Evolutionary conservation across 2,888 invertebrate species (phyloP).

Genomic region (Meiosimyza platycephala): DNA sequence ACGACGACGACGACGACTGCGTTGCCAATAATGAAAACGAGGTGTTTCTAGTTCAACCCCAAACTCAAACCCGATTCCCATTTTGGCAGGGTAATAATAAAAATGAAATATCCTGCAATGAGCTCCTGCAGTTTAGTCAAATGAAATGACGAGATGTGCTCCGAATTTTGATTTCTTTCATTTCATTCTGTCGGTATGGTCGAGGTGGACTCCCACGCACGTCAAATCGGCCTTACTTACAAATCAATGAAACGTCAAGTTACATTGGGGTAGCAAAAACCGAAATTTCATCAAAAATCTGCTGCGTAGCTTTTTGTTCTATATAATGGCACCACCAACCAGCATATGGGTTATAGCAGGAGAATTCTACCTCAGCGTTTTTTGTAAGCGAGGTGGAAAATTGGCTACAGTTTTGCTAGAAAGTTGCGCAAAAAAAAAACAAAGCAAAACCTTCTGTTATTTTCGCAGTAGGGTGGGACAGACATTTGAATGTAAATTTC

Average conservation of each 20-base stretch:
- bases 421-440: slow-evolving; percentile 3
- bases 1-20: not conserved
- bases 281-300: slow-evolving; percentile 63
- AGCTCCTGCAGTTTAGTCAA: slow-evolving; percentile 50
- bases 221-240: slow-evolving; percentile 61
- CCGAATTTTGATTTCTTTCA: slow-evolving; percentile 61
- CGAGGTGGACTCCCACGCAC: slow-evolving; percentile 44
- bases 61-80: not conserved
- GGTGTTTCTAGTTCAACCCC: not conserved
- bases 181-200: not conserved
- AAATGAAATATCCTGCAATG: slow-evolving; percentile 31
- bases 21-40: not conserved
- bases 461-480: not conserved
- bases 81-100: slow-evolving; percentile 3
- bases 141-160: slow-evolving; percentile 65
- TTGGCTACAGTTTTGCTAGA: slow-evolving; percentile 23
- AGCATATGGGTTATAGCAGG: not conserved
- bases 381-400: slow-evolving; percentile 10
- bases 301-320: slow-evolving; percentile 8
- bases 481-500: slow-evolving; percentile 61
- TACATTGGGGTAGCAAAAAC: slow-evolving; percentile 56
- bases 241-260: slow-evolving; percentile 63
- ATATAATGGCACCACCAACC: slow-evolving; percentile 9
- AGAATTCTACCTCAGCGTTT: not conserved
- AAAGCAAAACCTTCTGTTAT: slow-evolving; percentile 1